phyloP scores from a whole-genome alignment of 2,113 vertebrate species.

The Boulengeromyrus knoepffleri region DNA sequence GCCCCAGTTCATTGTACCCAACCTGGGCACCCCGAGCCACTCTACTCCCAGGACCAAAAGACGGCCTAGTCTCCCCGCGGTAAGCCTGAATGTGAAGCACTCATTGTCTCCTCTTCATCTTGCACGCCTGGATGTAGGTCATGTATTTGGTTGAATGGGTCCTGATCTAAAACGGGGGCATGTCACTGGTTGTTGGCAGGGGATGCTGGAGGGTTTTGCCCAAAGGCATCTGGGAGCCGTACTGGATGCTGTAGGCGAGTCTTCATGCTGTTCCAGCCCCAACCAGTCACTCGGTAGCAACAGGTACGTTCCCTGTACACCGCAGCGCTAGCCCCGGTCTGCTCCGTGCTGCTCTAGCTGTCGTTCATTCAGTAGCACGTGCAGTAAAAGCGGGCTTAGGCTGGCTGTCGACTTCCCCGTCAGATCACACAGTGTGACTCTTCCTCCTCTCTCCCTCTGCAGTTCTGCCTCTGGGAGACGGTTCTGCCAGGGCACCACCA shows the following conservation, averaged over 20 bases:
- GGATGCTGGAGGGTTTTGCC: slow-evolving; percentile 24
- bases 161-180: not conserved
- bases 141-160: not conserved
- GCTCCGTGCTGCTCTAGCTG: not conserved
- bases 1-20: slow-evolving; percentile 16
- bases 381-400: not conserved
- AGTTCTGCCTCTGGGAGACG: slow-evolving; percentile 51
- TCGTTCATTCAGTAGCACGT: not conserved
- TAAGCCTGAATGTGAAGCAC: slow-evolving; percentile 26
- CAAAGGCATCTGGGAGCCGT: slow-evolving; percentile 36
- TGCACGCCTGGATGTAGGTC: not conserved
- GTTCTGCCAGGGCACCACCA: slow-evolving; percentile 61
- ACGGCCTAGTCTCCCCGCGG: slow-evolving; percentile 28
- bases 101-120: not conserved
- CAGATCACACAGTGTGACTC: not conserved
- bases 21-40: slow-evolving; percentile 25
- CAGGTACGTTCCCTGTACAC: slow-evolving; percentile 36
- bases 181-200: slow-evolving; percentile 25
- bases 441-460: not conserved
- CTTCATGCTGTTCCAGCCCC: slow-evolving; percentile 26
- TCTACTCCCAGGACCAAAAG: slow-evolving; percentile 39
- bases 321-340: not conserved
- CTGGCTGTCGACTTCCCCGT: not conserved
- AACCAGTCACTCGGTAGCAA: slow-evolving; percentile 46
- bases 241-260: slow-evolving; percentile 39